A percentile compares a stretch with the other conserved stretches of the same genome.
These are phyloP conservation scores for Notarius quadriscutis DNA, from an alignment of 2,113 vertebrate species.

Conservation along the genomic window DNA sequence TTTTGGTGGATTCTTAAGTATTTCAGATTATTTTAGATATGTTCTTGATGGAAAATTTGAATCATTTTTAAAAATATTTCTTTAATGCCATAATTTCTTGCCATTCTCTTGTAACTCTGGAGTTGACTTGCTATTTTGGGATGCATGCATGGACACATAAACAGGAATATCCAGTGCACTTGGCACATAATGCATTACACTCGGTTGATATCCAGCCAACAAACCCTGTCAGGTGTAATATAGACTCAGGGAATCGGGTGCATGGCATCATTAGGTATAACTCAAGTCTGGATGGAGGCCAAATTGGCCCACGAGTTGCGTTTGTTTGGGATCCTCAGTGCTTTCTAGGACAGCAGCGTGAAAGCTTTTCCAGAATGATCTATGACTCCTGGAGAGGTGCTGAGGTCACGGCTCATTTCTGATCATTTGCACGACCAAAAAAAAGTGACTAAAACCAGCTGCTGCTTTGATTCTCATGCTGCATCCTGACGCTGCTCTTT, in stretches of 20 bases:
- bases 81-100: no score
- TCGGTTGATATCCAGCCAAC: not conserved
- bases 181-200: not conserved
- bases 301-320: not conserved
- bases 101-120: not conserved
- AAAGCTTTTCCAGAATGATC: not conserved
- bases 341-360: not conserved
- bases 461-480: not conserved
- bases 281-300: not conserved
- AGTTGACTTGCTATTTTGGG: not conserved
- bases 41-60: not conserved
- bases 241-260: not conserved
- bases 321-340: not conserved
- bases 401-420: not conserved
- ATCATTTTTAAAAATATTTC: no score
- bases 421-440: not conserved
- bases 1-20: not conserved
- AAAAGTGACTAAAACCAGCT: not conserved
- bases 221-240: not conserved
- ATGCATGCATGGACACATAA: not conserved
- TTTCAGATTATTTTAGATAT: not conserved
- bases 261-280: not conserved
- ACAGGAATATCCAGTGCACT: not conserved
- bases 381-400: not conserved
- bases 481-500: not conserved